Conservation (phyloP, 2,888 invertebrate species). For the Mesorhabditis spiculigera region DNA sequence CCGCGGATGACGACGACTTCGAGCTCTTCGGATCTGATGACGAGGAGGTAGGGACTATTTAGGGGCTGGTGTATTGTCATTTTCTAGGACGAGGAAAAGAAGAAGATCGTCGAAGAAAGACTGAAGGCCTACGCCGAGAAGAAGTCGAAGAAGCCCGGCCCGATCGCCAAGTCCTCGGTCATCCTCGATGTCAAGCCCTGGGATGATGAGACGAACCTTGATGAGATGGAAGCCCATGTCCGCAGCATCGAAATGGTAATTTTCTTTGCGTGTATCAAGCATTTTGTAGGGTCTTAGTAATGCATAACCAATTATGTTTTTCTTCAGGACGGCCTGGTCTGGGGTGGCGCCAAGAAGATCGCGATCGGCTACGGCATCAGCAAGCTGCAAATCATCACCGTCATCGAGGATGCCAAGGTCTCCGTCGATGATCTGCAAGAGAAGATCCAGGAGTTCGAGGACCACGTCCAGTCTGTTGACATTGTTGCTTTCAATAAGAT, state of each 20-base stretch:
- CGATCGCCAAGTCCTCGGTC: constrained; percentile 92
- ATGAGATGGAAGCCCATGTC: constrained; percentile 77
- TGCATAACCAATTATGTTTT: neutral
- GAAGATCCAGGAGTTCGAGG: constrained; percentile 46
- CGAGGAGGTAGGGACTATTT: constrained; percentile 39
- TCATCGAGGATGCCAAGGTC: constrained; percentile 54
- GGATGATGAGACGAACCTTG: constrained; percentile 93
- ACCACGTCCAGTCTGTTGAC: constrained; percentile 51
- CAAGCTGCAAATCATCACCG: constrained; percentile 53
- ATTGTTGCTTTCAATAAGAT: constrained; percentile 57
- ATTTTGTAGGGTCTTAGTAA: too few species aligned
- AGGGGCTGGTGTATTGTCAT: constrained; percentile 29
- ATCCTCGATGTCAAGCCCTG: constrained; percentile 94
- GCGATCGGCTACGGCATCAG: constrained; percentile 48
- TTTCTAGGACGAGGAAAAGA: constrained; percentile 48
- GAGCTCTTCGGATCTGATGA: constrained; percentile 56
- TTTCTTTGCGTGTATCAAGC: neutral
- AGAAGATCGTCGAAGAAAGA: constrained; percentile 78
- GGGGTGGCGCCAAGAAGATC: constrained; percentile 75
- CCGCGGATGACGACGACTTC: constrained; percentile 42
- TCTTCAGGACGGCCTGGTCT: constrained; percentile 80
- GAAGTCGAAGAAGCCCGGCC: constrained; percentile 83
- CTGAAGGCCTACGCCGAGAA: constrained; percentile 87
- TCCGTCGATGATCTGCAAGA: constrained; percentile 52
- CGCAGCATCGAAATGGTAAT: constrained; percentile 69